Conservation (phyloP, 2,797 vertebrate genomes). For the Fratercula arctica region DNA sequence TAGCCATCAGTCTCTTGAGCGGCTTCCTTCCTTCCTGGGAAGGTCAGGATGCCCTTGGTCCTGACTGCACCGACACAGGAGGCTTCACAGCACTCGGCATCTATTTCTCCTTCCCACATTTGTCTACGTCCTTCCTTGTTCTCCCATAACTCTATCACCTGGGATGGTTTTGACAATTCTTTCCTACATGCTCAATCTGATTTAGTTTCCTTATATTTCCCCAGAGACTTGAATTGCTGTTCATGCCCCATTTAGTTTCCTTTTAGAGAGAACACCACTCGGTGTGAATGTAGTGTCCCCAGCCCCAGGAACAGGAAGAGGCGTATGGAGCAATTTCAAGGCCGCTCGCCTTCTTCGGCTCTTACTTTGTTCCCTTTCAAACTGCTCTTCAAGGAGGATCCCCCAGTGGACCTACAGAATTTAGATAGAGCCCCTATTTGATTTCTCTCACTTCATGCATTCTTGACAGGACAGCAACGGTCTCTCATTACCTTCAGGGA, state of each 20-base stretch:
- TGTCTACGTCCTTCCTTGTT: constrained; percentile 8
- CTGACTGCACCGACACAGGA: not conserved
- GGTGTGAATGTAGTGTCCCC: not conserved
- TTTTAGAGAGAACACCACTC: not conserved
- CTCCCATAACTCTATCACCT: constrained; percentile 29
- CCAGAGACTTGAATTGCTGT: constrained; percentile 16
- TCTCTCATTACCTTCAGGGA: not conserved
- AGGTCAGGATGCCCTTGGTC: constrained; percentile 15
- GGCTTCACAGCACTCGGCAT: not conserved
- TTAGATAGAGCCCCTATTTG: not conserved
- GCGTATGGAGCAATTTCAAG: constrained; percentile 25
- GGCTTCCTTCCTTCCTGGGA: not conserved
- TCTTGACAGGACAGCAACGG: not conserved
- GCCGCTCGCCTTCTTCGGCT: not conserved
- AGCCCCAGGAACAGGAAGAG: not conserved
- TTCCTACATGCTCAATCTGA: constrained; percentile 35
- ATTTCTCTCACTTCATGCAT: not conserved
- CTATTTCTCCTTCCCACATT: constrained; percentile 29
- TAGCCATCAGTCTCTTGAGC: not conserved
- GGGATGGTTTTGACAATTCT: constrained; percentile 33
- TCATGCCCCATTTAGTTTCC: constrained; percentile 25
- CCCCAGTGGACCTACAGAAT: not conserved
- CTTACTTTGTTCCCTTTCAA: not conserved
- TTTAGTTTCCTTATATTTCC: constrained; percentile 47
- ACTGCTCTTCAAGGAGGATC: not conserved